Evolutionary conservation across 2,888 invertebrate genomes (phyloP).

Genomic region (Callyntrura sp.): DNA sequence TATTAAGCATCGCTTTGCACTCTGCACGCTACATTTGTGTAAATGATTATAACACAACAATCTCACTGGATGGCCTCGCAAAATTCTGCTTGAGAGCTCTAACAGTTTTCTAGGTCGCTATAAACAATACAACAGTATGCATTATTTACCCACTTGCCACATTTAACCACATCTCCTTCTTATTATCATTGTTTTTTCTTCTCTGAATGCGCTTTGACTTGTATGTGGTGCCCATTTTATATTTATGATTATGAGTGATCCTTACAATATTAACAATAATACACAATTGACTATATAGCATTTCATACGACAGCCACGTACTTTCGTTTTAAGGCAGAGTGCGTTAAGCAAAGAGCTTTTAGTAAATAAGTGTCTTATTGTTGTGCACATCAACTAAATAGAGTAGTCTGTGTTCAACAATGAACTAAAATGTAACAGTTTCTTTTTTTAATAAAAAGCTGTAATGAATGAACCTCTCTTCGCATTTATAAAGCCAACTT

Average conservation of each 20-base stretch:
- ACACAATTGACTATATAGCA: background rate
- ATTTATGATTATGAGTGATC: background rate
- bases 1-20: background rate
- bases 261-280: background rate
- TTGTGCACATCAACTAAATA: background rate
- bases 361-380: background rate
- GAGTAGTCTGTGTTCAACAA: background rate
- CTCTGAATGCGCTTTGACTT: no score
- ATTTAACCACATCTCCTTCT: no score
- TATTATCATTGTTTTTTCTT: background rate
- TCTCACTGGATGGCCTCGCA: slow-evolving; percentile 73
- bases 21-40: slow-evolving; percentile 33
- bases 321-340: background rate
- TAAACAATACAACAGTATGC: background rate
- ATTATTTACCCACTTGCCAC: background rate
- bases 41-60: slow-evolving; percentile 17
- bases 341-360: background rate
- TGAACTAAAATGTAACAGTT: slow-evolving; percentile 17
- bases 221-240: background rate
- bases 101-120: slow-evolving; percentile 37
- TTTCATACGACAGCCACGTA: background rate
- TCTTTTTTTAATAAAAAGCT: background rate
- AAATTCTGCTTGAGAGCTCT: slow-evolving; percentile 66
- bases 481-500: background rate
- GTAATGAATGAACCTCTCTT: slow-evolving; percentile 4